phyloP scores from a whole-genome alignment of 2,797 vertebrate species.

The Cyprinodon diabolis region DNA sequence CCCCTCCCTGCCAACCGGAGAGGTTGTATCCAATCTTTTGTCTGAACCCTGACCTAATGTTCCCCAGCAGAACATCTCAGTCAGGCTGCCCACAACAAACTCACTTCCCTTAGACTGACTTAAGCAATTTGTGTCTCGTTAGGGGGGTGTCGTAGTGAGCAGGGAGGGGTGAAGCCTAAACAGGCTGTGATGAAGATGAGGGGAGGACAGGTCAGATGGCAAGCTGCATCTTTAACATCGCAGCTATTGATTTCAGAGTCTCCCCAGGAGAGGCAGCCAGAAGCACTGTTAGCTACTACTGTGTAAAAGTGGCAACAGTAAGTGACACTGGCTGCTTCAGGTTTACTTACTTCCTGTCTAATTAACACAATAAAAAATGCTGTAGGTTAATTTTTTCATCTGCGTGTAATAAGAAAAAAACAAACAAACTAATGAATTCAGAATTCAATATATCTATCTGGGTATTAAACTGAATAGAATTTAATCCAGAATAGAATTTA shows the following conservation, averaged over 20 bases:
- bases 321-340: constrained; percentile 41
- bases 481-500: no score
- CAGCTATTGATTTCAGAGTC: constrained; percentile 79
- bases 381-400: neutral
- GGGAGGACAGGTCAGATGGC: constrained; percentile 78
- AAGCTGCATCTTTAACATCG: constrained; percentile 77
- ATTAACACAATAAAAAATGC: neutral
- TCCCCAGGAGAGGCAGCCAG: constrained; percentile 66
- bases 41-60: constrained; percentile 68
- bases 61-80: constrained; percentile 45
- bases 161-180: constrained; percentile 52
- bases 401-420: neutral
- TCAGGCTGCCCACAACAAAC: constrained; percentile 45
- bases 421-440: neutral
- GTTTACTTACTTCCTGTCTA: constrained; percentile 14
- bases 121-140: constrained; percentile 72
- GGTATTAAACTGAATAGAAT: neutral
- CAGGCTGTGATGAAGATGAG: constrained; percentile 73
- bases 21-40: constrained; percentile 62
- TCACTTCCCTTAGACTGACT: constrained; percentile 58
- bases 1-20: constrained; percentile 54
- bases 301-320: constrained; percentile 40
- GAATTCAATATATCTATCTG: neutral
- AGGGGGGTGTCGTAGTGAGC: constrained; percentile 53
- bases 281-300: constrained; percentile 60